Conservation (phyloP, 2,113 vertebrate species). For the Halcyon senegalensis region DNA sequence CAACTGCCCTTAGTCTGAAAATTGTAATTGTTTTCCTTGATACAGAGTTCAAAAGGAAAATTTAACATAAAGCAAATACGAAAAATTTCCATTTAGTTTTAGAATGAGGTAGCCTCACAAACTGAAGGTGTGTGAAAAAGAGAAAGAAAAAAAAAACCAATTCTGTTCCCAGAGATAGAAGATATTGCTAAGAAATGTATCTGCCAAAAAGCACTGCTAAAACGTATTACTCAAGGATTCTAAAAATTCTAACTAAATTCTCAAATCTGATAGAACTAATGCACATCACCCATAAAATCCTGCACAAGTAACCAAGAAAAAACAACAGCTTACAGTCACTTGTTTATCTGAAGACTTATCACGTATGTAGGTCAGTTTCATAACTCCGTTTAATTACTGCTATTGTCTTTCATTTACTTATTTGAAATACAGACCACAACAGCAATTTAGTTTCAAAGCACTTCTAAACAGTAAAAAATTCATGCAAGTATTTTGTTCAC, state of each 20-base stretch:
- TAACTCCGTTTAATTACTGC: neutral
- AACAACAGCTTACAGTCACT: neutral
- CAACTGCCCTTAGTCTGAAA: neutral
- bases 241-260: neutral
- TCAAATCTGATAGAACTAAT: neutral
- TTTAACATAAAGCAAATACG: neutral
- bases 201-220: neutral
- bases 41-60: rapidly evolving
- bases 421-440: neutral
- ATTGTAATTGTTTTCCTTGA: neutral
- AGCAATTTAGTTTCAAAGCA: neutral
- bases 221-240: neutral
- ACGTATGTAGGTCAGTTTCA: neutral
- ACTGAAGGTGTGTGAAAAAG: neutral
- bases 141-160: neutral
- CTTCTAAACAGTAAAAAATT: neutral
- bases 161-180: neutral
- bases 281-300: neutral
- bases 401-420: neutral
- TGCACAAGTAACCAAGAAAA: neutral
- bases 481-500: neutral
- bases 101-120: neutral
- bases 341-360: neutral
- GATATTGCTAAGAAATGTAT: neutral
- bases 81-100: neutral